These are phyloP conservation scores for Arctopsyche grandis DNA, from an alignment of 1,140 invertebrate genomes.

Conservation along the genomic window DNA sequence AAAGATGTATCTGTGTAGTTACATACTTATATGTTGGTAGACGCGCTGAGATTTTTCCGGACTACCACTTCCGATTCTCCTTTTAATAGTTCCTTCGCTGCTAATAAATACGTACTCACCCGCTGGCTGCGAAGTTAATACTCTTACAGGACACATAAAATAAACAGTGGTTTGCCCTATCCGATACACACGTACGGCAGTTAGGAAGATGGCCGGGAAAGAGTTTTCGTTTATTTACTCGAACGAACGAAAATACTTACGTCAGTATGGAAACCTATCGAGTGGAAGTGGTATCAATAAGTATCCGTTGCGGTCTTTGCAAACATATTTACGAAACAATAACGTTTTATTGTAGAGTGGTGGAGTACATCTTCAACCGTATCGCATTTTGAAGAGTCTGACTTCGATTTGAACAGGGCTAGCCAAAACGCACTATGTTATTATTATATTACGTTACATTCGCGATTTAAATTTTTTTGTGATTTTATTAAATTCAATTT, in stretches of 20 bases:
- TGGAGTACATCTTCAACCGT: constrained; percentile 34
- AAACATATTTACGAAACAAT: constrained; percentile 55
- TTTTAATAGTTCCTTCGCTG: constrained; percentile 15
- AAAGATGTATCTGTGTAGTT: too few species aligned
- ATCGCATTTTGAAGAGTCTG: constrained; percentile 42
- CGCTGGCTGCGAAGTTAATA: constrained; percentile 24
- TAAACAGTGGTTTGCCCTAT: constrained; percentile 26
- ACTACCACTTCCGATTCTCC: background rate
- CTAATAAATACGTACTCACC: constrained; percentile 32
- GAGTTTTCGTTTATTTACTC: constrained; percentile 46
- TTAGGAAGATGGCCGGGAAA: constrained; percentile 14
- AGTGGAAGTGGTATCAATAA: constrained; percentile 48
- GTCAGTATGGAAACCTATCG: constrained; percentile 43
- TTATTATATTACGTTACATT: background rate
- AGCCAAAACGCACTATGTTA: background rate
- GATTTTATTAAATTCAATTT: too few species aligned
- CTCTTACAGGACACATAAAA: constrained; percentile 35
- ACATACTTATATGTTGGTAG: background rate
- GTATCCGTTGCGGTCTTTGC: constrained; percentile 48
- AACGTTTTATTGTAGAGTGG: constrained; percentile 52
- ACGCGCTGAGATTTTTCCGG: background rate
- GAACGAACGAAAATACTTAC: constrained; percentile 44
- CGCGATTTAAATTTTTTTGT: too few species aligned
- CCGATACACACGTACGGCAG: constrained; percentile 5
- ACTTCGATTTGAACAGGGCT: background rate